These are phyloP conservation scores for Eilema griseolum DNA, from an alignment of 2,888 invertebrate species.

Conservation along the genomic window DNA sequence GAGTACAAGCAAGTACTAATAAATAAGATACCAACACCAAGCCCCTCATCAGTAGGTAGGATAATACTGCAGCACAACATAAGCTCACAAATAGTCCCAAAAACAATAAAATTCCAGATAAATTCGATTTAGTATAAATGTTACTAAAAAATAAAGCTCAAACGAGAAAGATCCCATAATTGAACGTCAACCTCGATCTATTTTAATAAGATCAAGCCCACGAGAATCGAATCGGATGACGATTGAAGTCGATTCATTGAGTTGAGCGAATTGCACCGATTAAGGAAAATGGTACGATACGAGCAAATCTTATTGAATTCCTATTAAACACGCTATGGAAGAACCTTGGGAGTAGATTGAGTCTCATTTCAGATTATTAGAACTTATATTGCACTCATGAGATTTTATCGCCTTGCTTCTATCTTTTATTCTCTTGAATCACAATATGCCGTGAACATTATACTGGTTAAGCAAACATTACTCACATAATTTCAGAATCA, in stretches of 20 bases:
- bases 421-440: neutral
- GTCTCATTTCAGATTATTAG: slow-evolving; percentile 24
- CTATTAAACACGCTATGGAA: slow-evolving; percentile 45
- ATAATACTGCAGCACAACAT: neutral
- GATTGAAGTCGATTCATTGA: slow-evolving; percentile 44
- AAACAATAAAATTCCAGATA: slow-evolving; percentile 1
- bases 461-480: neutral
- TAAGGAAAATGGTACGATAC: slow-evolving; percentile 46
- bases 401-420: slow-evolving; percentile 8
- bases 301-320: slow-evolving; percentile 47
- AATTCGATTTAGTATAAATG: slow-evolving; percentile 19
- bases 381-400: slow-evolving; percentile 19
- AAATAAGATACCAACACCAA: neutral
- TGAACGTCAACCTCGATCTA: slow-evolving; percentile 39
- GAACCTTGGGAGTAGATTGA: slow-evolving; percentile 27
- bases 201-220: slow-evolving; percentile 42
- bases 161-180: slow-evolving; percentile 31
- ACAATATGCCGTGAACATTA: neutral
- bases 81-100: neutral
- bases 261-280: slow-evolving; percentile 44
- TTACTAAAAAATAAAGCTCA: slow-evolving; percentile 21
- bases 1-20: neutral
- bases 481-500: no score
- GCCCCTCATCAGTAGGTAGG: no score
- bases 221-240: slow-evolving; percentile 43